Conservation (phyloP, 2,888 invertebrate species). For the Caenorhabditis sulstoni region DNA sequence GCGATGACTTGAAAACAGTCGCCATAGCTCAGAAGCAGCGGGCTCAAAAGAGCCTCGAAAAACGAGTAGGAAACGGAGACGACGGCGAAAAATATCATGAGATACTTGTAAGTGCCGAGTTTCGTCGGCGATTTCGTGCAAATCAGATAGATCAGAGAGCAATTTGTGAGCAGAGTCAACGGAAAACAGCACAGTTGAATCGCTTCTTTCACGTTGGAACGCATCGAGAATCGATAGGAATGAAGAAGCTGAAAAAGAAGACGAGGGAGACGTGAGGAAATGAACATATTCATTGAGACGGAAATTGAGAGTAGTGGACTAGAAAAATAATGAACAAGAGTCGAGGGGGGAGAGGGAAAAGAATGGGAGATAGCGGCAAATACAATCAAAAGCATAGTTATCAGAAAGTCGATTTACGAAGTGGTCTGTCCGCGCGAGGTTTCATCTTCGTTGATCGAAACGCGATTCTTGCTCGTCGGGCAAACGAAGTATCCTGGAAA, state of each 20-base stretch:
- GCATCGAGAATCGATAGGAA: conserved; percentile 9
- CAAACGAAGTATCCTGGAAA: conserved; percentile 33
- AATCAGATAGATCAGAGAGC: conserved; percentile 13
- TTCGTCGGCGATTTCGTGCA: conserved; percentile 18
- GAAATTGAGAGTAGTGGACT: not conserved
- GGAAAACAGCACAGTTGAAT: conserved; percentile 18
- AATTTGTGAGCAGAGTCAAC: conserved; percentile 19
- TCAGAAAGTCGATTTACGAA: not conserved
- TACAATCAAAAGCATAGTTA: too few relatives aligned
- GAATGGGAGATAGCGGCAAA: too few relatives aligned
- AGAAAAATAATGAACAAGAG: too few relatives aligned
- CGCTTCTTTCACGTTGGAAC: not conserved
- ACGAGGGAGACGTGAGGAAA: not conserved
- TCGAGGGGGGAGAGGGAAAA: too few relatives aligned
- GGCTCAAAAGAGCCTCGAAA: conserved; percentile 9
- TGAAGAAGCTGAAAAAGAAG: not conserved
- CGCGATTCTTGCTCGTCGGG: conserved; percentile 22
- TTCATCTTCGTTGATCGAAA: conserved; percentile 22
- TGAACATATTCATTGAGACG: not conserved
- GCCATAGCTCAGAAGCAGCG: conserved; percentile 5
- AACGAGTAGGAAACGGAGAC: conserved; percentile 28
- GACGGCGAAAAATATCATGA: conserved; percentile 35
- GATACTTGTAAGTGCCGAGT: conserved; percentile 45
- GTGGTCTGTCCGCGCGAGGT: conserved; percentile 31
- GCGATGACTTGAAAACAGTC: conserved; percentile 35